Evolutionary conservation across 2,797 vertebrate species (phyloP).

Genomic region (Meda fulgida): DNA sequence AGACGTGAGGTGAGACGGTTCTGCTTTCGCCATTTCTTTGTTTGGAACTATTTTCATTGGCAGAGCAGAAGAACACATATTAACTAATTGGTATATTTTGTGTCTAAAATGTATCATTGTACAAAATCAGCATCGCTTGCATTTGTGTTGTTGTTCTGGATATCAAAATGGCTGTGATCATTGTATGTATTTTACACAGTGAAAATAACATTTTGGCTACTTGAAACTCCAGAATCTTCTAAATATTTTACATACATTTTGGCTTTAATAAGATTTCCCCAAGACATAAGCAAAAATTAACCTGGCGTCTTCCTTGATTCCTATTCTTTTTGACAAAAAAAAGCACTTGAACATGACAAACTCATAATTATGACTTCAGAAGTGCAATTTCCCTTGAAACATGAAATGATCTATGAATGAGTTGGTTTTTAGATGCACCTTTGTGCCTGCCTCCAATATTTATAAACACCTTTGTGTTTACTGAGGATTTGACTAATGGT

Average conservation of each 20-base stretch:
- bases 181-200: neutral
- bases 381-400: neutral
- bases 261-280: neutral
- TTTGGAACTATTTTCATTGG: neutral
- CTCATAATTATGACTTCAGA: neutral
- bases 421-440: neutral
- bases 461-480: neutral
- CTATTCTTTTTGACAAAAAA: neutral
- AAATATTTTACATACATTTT: neutral
- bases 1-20: neutral
- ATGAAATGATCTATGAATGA: neutral
- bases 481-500: constrained; percentile 4
- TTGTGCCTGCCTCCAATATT: neutral
- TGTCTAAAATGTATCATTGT: neutral
- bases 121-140: neutral
- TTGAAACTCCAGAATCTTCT: neutral
- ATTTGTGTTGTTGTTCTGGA: neutral
- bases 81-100: neutral
- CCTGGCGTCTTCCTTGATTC: neutral
- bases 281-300: neutral
- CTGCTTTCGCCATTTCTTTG: neutral
- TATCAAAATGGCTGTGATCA: neutral
- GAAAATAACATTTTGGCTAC: neutral
- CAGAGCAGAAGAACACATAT: neutral
- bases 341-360: neutral